Evolutionary conservation across 2,797 vertebrate genomes (phyloP).

Genomic region (Anisognathus igniventris): DNA sequence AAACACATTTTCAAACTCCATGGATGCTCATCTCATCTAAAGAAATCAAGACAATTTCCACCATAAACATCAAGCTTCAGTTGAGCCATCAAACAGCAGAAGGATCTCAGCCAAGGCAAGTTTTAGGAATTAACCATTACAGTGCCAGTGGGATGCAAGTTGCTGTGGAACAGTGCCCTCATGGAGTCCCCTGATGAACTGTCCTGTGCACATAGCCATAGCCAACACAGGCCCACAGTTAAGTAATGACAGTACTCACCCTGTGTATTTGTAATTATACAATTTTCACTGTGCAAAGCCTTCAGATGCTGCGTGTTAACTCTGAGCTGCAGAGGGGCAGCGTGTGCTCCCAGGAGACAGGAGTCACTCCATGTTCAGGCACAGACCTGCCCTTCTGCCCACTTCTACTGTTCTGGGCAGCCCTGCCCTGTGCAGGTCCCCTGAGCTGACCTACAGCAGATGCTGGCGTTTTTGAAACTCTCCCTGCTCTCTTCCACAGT

Average conservation of each 20-base stretch:
- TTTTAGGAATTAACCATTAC: slow-evolving; percentile 60
- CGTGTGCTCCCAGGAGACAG: not conserved
- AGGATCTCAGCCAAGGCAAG: slow-evolving; percentile 67
- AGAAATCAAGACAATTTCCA: slow-evolving; percentile 82
- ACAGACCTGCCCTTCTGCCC: not conserved
- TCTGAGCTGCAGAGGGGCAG: not conserved
- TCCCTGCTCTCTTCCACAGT: not conserved
- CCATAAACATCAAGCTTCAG: slow-evolving; percentile 81
- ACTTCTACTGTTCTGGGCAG: not conserved
- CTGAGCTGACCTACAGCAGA: not conserved
- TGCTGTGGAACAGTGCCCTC: not conserved
- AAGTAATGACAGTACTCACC: not conserved
- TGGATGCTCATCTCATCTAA: slow-evolving; percentile 83
- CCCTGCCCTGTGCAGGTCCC: not conserved
- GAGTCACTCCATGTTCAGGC: not conserved
- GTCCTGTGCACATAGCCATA: not conserved
- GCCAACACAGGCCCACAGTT: not conserved
- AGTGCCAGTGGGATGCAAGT: not conserved
- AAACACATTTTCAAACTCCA: slow-evolving; percentile 84
- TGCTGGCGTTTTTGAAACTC: not conserved
- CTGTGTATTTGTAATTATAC: not conserved
- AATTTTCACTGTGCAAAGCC: not conserved
- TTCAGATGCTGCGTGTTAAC: not conserved
- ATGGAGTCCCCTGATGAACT: not conserved
- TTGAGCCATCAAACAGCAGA: slow-evolving; percentile 77